Evolutionary conservation across 2,888 invertebrate species (phyloP).

Genomic region (Microplitis deprimator): DNA sequence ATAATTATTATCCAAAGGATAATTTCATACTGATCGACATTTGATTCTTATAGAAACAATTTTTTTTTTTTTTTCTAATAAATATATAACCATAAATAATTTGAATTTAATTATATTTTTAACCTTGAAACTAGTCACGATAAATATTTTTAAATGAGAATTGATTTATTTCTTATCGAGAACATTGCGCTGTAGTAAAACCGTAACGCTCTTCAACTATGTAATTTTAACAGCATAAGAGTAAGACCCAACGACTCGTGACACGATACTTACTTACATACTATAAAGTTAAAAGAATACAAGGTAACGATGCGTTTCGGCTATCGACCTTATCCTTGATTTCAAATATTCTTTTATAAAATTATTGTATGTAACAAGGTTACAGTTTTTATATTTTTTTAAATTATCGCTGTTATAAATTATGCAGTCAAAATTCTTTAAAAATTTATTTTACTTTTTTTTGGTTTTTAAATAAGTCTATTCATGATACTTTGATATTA

Average conservation of each 20-base stretch:
- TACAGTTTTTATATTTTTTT: conserved; percentile 47
- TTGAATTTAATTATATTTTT: conserved; percentile 5
- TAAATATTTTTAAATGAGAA: conserved; percentile 40
- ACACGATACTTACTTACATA: conserved; percentile 56
- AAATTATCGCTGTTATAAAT: background rate
- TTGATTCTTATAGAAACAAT: conserved; percentile 12
- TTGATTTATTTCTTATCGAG: conserved; percentile 31
- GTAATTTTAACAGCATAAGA: conserved; percentile 45
- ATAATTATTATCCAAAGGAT: background rate
- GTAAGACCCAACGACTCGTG: conserved; percentile 55
- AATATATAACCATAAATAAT: background rate
- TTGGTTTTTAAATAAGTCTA: background rate
- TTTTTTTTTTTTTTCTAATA: background rate
- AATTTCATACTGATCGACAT: conserved; percentile 17
- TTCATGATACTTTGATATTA: conserved; percentile 11
- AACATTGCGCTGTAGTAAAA: conserved; percentile 1
- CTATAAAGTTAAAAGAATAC: conserved; percentile 25
- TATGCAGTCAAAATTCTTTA: background rate
- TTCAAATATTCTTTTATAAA: conserved; percentile 7
- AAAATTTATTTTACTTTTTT: conserved; percentile 9
- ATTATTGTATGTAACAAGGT: conserved; percentile 52
- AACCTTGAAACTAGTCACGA: conserved; percentile 52
- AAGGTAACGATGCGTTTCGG: conserved; percentile 69
- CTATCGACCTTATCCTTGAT: conserved; percentile 63
- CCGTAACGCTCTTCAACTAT: conserved; percentile 45